Conservation (phyloP, 2,888 invertebrate genomes). For the Leptinotarsa rubiginosa region DNA sequence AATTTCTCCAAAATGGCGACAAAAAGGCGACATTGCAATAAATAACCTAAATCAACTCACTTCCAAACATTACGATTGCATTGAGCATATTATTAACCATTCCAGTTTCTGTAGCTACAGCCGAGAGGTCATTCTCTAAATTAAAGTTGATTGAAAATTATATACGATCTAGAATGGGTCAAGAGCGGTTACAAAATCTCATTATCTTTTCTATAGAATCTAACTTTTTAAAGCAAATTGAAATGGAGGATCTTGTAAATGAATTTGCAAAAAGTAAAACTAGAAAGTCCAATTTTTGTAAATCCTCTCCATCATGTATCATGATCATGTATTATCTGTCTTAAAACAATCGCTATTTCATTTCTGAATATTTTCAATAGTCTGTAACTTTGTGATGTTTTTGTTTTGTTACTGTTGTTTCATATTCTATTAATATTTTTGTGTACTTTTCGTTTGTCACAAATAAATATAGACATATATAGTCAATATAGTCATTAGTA, state of each 20-base stretch:
- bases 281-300: slow-evolving; percentile 6
- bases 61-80: slow-evolving; percentile 19
- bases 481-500: too few species aligned
- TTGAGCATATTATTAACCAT: neutral
- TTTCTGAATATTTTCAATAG: too few species aligned
- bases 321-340: neutral
- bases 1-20: slow-evolving; percentile 23
- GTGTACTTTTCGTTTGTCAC: too few species aligned
- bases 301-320: neutral
- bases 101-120: too few species aligned
- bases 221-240: slow-evolving; percentile 4
- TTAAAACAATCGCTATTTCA: neutral
- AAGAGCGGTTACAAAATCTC: slow-evolving; percentile 20
- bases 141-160: slow-evolving; percentile 13
- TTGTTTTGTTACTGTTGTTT: neutral
- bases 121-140: too few species aligned
- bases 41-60: slow-evolving; percentile 21
- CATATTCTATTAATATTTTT: slow-evolving; percentile 1
- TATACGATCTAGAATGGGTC: slow-evolving; percentile 1
- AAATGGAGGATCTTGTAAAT: too few species aligned
- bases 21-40: slow-evolving; percentile 24
- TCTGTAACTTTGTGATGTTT: too few species aligned
- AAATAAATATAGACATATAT: too few species aligned
- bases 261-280: neutral
- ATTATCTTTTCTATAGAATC: neutral